phyloP scores from a whole-genome alignment of 2,113 vertebrate genomes.

The Engystomops pustulosus region DNA sequence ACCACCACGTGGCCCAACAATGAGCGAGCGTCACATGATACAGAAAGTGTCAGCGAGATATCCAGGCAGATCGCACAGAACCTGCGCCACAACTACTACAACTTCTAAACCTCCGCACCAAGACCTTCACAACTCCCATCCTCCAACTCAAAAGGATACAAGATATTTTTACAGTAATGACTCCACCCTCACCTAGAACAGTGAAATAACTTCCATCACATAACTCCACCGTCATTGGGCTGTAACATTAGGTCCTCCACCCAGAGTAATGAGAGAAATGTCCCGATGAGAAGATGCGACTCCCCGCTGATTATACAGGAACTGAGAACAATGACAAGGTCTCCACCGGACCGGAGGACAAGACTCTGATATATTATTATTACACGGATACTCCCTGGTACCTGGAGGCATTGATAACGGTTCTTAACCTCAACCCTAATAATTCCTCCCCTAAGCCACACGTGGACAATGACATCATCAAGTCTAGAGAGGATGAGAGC shows the following conservation, averaged over 20 bases:
- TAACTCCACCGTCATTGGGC: background rate
- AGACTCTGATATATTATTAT: too few relatives aligned
- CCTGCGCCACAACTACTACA: background rate
- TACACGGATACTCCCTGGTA: background rate
- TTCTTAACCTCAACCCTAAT: slow-evolving; percentile 12
- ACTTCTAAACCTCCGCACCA: background rate
- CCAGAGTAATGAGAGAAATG: too few relatives aligned
- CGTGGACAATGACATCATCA: too few relatives aligned
- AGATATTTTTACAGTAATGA: background rate
- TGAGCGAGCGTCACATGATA: background rate
- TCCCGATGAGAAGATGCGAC: background rate
- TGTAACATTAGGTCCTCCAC: too few relatives aligned
- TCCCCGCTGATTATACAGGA: background rate
- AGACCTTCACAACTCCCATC: background rate
- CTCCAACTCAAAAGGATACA: background rate
- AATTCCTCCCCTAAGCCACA: too few relatives aligned
- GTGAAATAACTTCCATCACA: too few relatives aligned
- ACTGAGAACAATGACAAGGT: background rate
- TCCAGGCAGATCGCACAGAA: background rate
- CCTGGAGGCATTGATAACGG: background rate
- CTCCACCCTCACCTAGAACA: background rate
- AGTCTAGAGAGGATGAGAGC: background rate
- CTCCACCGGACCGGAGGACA: background rate
- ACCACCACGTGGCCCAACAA: background rate
- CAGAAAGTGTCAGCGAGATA: background rate